phyloP scores from a whole-genome alignment of 2,888 invertebrate genomes.

The Archips crataeganus region DNA sequence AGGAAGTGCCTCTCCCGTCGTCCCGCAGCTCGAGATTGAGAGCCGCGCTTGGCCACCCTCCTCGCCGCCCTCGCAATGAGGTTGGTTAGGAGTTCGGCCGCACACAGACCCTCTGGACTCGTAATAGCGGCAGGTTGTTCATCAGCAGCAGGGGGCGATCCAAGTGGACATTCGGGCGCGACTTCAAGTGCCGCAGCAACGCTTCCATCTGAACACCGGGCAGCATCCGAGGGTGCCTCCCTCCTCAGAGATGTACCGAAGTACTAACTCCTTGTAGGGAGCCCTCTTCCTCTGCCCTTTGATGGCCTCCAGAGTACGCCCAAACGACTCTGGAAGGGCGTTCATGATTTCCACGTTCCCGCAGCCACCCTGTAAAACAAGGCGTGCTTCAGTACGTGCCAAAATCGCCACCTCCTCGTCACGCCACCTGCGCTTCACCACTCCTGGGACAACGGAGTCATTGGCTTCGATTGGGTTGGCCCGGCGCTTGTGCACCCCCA shows the following conservation, averaged over 20 bases:
- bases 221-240: not conserved
- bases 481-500: slow-evolving; percentile 4
- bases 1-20: not conserved
- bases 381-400: too few species aligned
- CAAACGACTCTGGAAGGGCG: slow-evolving; percentile 2
- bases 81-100: too few species aligned
- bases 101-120: too few species aligned
- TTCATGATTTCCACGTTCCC: not conserved
- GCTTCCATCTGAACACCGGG: not conserved
- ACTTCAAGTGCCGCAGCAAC: not conserved
- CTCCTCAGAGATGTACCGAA: not conserved
- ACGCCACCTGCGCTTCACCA: too few species aligned
- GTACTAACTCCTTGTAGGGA: not conserved
- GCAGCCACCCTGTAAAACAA: too few species aligned
- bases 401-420: too few species aligned
- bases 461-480: not conserved
- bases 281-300: not conserved
- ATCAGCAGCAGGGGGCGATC: not conserved
- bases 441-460: too few species aligned
- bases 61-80: too few species aligned
- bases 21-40: not conserved
- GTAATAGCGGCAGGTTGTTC: not conserved
- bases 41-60: too few species aligned
- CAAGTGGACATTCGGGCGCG: not conserved
- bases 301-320: not conserved